phyloP scores from a whole-genome alignment of 2,113 vertebrate genomes.

The Candoia aspera region DNA sequence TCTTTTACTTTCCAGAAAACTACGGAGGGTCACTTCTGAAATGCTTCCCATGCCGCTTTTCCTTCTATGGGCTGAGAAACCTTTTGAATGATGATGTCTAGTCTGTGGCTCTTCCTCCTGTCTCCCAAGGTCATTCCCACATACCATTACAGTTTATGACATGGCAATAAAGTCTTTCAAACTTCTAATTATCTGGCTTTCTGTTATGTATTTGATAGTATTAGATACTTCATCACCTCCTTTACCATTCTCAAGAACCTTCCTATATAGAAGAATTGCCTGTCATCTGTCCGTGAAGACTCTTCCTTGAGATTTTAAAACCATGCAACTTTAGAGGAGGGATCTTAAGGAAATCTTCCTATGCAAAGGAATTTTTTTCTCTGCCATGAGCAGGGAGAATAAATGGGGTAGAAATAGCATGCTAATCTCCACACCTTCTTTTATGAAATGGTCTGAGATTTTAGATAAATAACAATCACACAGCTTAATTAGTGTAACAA shows the following conservation, averaged over 20 bases:
- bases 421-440: neutral
- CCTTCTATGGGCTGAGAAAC: neutral
- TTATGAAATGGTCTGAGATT: neutral
- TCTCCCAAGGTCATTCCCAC: neutral
- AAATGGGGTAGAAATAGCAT: neutral
- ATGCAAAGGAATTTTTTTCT: neutral
- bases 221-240: neutral
- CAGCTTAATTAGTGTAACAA: neutral
- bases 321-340: neutral
- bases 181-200: neutral
- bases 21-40: neutral
- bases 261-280: neutral
- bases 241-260: neutral
- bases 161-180: neutral
- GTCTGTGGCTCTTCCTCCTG: neutral
- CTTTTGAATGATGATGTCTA: neutral
- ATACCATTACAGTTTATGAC: neutral
- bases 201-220: neutral
- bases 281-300: neutral
- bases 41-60: neutral
- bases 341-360: neutral
- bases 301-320: neutral
- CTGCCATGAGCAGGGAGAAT: neutral
- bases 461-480: neutral
- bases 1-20: neutral